phyloP scores from a whole-genome alignment of 2,797 vertebrate genomes.

The Alauda arvensis region DNA sequence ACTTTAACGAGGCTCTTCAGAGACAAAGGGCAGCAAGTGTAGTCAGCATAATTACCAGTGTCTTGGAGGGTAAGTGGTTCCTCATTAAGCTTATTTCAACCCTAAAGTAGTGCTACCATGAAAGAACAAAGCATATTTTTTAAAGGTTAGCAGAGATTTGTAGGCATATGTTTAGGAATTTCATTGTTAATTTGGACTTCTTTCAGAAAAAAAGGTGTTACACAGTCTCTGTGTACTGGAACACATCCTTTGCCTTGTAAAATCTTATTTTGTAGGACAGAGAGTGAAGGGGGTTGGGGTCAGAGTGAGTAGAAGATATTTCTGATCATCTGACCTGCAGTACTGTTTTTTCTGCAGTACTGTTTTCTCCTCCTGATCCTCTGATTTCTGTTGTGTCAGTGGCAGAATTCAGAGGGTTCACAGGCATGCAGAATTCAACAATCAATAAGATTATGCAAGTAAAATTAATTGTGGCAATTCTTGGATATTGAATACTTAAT shows the following conservation, averaged over 20 bases:
- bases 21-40: conserved; percentile 84
- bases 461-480: not conserved
- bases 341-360: not conserved
- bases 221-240: not conserved
- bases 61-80: conserved; percentile 87
- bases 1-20: conserved; percentile 74
- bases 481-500: not conserved
- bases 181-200: not conserved
- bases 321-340: not conserved
- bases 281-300: not conserved
- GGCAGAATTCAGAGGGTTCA: not conserved
- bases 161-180: not conserved
- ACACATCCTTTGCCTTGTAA: not conserved
- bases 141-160: not conserved
- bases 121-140: not conserved
- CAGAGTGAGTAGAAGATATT: not conserved
- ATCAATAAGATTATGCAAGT: not conserved
- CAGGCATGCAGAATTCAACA: not conserved
- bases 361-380: not conserved
- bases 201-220: not conserved
- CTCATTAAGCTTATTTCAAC: not conserved
- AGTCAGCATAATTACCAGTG: conserved; percentile 90
- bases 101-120: not conserved
- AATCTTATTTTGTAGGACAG: not conserved
- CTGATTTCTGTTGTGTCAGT: not conserved